A percentile compares a stretch with the other conserved stretches of the same genome.
Evolutionary conservation across 2,888 invertebrate species (phyloP).

Genomic region (Silvanus unidentatus): DNA sequence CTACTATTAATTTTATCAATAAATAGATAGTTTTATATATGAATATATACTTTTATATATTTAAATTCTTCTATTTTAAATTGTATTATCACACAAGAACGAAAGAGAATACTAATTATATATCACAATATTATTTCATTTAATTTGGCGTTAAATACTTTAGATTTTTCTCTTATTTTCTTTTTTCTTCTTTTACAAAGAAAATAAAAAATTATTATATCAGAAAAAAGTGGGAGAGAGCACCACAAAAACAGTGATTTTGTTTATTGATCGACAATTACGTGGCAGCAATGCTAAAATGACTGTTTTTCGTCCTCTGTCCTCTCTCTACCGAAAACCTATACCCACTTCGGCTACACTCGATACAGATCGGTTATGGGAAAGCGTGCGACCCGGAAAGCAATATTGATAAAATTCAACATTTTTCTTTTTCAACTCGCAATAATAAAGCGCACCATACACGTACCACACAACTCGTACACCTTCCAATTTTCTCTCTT

Average conservation of each 20-base stretch:
- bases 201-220: background rate
- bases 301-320: background rate
- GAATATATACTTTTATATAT: no score
- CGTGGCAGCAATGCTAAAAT: slow-evolving; percentile 40
- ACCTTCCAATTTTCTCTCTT: no score
- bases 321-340: background rate
- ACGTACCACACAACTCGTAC: no score
- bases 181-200: slow-evolving; percentile 9
- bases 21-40: no score
- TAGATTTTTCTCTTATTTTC: slow-evolving; percentile 25
- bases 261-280: slow-evolving; percentile 45
- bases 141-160: slow-evolving; percentile 47
- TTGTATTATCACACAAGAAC: slow-evolving; percentile 39
- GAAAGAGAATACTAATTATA: slow-evolving; percentile 42
- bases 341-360: slow-evolving; percentile 17
- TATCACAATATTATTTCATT: slow-evolving; percentile 46
- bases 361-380: slow-evolving; percentile 29
- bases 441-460: background rate
- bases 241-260: slow-evolving; percentile 33
- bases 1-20: no score
- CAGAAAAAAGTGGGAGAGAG: slow-evolving; percentile 19
- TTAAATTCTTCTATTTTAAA: slow-evolving; percentile 1
- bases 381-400: slow-evolving; percentile 34
- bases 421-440: no score
- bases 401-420: slow-evolving; percentile 30